Evolutionary conservation across 2,888 invertebrate species (phyloP), one percentile per base, ranked within the genome.

Genomic region (Steinernema hermaphroditum): DNA sequence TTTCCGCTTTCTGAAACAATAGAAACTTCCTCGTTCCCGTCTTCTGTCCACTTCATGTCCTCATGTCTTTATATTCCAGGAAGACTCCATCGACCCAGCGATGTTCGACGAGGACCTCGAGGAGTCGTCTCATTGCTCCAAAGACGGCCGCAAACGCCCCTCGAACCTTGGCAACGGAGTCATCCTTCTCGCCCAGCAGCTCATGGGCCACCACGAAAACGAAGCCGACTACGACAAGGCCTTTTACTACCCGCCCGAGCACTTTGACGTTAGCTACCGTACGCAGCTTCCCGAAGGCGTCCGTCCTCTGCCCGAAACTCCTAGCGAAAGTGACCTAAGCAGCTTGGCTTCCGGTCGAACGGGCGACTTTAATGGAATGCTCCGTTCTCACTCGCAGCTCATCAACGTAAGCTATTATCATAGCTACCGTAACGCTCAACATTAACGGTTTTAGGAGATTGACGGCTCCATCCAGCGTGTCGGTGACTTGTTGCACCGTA

Each of bases 121-220:
- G 24, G 54, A 54, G 24, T 22, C 24, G 22, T 27, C 24, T 1
- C 22, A 22, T 22, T 9, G 6, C 16, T 54, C 54, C 9, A 54
- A 24, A 54, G 27, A 22, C 12, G 24, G 54, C 4, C 54, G 54
- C 6, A 54, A 54, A 24, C 54, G 54, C 4, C 54, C 54, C 27
- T 27, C 54, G 2, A 54, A 27, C 27, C 54, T 54, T 16, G 54
- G 54, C 14, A 54, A 54, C 27, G 84, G 84, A 12, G 83, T 85
- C 19, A 83, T 85, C 46, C 76, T 84, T 0, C 74, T 84, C 24
- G 84, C 84, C 1, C 83, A 84, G 68, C 82, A 84, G 73, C 72
- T 85, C 69, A 81, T 80, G 72, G 80, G 80, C 43, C 75, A 76
- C 43, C 75, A 62, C 44, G 71, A 46, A n/a, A 43, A 73, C 0